These are phyloP conservation scores for Cotesia vestalis DNA, from an alignment of 1,140 invertebrate species.

Conservation along the genomic window DNA sequence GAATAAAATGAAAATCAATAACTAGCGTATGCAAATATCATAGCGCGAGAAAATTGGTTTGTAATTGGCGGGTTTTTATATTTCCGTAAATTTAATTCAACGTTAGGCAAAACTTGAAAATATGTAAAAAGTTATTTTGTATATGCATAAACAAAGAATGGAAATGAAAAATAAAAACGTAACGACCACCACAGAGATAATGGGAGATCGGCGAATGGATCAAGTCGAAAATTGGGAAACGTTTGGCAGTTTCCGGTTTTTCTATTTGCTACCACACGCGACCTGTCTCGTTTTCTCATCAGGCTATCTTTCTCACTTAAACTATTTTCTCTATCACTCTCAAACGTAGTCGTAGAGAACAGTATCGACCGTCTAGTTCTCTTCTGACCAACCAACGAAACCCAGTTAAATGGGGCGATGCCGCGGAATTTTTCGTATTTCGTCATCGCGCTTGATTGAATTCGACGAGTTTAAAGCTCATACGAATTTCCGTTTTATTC, in stretches of 20 bases:
- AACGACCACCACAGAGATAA: slow-evolving; percentile 13
- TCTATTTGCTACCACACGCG: slow-evolving; percentile 21
- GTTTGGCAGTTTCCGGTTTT: slow-evolving; percentile 33
- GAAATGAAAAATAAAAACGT: no score
- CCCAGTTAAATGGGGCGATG: slow-evolving; percentile 23
- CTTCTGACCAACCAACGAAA: slow-evolving; percentile 20
- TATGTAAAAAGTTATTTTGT: slow-evolving; percentile 25
- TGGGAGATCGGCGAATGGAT: slow-evolving; percentile 27
- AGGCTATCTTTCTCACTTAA: slow-evolving; percentile 8
- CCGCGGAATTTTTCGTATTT: slow-evolving; percentile 29
- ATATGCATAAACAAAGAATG: slow-evolving; percentile 12
- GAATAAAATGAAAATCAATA: background rate
- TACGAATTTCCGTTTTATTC: slow-evolving; percentile 26
- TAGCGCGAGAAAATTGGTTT: background rate
- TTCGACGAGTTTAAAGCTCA: slow-evolving; percentile 25
- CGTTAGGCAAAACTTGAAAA: background rate
- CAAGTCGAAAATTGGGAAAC: slow-evolving; percentile 27
- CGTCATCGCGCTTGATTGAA: slow-evolving; percentile 24
- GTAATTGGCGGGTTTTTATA: slow-evolving; percentile 12
- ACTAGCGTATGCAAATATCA: slow-evolving; percentile 1
- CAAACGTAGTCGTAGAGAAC: background rate
- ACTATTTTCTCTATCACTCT: slow-evolving; percentile 10
- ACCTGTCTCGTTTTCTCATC: slow-evolving; percentile 26
- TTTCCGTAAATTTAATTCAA: background rate
- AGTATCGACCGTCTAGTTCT: slow-evolving; percentile 21